Percentiles rank a stretch among this genome's conserved stretches.
Evolutionary conservation across 2,888 invertebrate species (phyloP).

Genomic region (Mythimna impura): DNA sequence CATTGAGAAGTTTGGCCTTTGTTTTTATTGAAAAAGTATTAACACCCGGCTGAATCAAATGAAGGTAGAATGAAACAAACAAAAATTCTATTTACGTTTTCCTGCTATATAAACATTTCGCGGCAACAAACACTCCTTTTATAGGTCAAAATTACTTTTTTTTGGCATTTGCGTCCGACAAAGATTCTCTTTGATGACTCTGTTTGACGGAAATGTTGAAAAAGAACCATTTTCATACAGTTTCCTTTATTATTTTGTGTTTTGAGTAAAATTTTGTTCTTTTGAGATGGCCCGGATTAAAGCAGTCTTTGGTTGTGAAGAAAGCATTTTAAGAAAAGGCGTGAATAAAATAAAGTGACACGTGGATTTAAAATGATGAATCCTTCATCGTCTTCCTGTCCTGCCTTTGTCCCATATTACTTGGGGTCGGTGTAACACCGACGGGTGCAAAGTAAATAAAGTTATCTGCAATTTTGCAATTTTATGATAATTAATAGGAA

Average conservation of each 20-base stretch:
- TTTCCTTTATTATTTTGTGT: constrained; percentile 55
- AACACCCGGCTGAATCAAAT: not conserved
- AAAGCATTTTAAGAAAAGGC: not conserved
- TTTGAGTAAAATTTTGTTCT: constrained; percentile 43
- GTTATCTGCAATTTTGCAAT: too few relatives aligned
- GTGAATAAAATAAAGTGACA: not conserved
- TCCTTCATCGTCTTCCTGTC: not conserved
- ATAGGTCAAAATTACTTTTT: constrained; percentile 63
- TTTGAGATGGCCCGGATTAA: constrained; percentile 21
- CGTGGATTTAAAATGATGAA: not conserved
- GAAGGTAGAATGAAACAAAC: not conserved
- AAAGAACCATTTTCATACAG: constrained; percentile 53
- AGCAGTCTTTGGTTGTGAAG: constrained; percentile 18
- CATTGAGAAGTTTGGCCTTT: not conserved
- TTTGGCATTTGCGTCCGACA: constrained; percentile 47
- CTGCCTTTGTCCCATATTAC: too few relatives aligned
- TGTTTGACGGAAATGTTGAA: constrained; percentile 54
- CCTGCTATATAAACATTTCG: constrained; percentile 43
- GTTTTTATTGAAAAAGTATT: not conserved
- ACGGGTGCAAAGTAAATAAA: too few relatives aligned
- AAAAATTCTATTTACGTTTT: constrained; percentile 34
- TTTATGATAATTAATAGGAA: too few relatives aligned
- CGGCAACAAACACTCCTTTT: constrained; percentile 49
- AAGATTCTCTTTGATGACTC: constrained; percentile 56
- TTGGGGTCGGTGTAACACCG: too few relatives aligned